Conservation (phyloP, 1,140 invertebrate genomes). For the Drosophila virilis region DNA sequence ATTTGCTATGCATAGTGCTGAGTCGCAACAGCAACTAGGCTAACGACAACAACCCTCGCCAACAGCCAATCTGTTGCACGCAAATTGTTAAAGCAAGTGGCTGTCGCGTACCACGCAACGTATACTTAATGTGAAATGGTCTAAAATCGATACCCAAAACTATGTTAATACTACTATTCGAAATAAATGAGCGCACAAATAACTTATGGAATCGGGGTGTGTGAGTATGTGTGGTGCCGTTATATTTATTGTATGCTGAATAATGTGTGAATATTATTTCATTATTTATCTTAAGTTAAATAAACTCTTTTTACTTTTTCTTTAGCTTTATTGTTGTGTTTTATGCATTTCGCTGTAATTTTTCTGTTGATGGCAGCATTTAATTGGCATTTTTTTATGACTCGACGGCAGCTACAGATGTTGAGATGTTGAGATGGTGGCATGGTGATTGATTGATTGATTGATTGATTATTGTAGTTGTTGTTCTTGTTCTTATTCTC, state of each 20-base stretch:
- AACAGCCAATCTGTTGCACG: constrained; percentile 54
- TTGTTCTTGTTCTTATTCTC: constrained; percentile 22
- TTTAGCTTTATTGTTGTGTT: constrained; percentile 12
- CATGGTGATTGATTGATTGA: constrained; percentile 67
- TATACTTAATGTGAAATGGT: constrained; percentile 56
- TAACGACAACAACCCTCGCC: constrained; percentile 48
- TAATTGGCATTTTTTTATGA: constrained; percentile 48
- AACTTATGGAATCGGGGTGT: constrained; percentile 7
- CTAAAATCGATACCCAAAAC: not conserved
- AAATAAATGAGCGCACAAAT: not conserved
- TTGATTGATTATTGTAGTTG: constrained; percentile 62
- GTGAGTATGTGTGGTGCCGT: constrained; percentile 14
- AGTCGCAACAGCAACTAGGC: constrained; percentile 39
- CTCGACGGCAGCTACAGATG: constrained; percentile 45
- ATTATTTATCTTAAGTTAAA: not conserved
- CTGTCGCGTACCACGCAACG: constrained; percentile 45
- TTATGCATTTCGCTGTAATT: constrained; percentile 7
- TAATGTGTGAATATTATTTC: constrained; percentile 49
- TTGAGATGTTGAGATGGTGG: constrained; percentile 29
- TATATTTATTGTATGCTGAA: constrained; percentile 43
- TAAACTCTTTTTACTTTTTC: constrained; percentile 9
- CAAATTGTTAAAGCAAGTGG: constrained; percentile 55
- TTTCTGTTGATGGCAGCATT: constrained; percentile 3
- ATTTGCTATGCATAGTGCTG: constrained; percentile 57
- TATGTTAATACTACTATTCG: constrained; percentile 4